These are phyloP conservation scores for Batillaria attramentaria DNA, from an alignment of 1,140 invertebrate genomes.

Conservation along the genomic window DNA sequence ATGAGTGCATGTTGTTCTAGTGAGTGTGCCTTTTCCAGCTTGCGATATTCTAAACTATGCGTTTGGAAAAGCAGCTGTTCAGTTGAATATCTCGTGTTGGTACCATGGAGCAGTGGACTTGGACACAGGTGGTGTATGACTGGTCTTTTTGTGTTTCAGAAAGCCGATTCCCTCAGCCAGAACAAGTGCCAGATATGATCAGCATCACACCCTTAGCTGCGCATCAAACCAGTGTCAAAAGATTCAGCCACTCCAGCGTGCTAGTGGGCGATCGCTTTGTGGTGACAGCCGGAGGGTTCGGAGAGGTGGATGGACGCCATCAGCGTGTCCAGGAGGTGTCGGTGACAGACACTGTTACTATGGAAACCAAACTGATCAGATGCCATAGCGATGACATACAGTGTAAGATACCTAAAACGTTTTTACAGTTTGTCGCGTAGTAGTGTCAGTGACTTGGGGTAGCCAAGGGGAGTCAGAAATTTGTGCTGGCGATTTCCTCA, in stretches of 20 bases:
- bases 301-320: slow-evolving; percentile 64
- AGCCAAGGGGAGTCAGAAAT: neutral
- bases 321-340: slow-evolving; percentile 59
- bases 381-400: slow-evolving; percentile 36
- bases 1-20: too few relatives aligned
- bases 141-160: neutral
- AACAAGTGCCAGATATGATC: neutral
- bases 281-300: slow-evolving; percentile 69
- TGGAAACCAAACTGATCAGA: slow-evolving; percentile 40
- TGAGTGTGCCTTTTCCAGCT: too few relatives aligned
- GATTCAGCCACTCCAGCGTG: slow-evolving; percentile 63
- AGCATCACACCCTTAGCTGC: neutral
- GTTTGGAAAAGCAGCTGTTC: too few relatives aligned
- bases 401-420: slow-evolving; percentile 38
- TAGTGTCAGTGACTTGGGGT: neutral
- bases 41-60: too few relatives aligned
- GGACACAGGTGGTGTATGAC: too few relatives aligned
- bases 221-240: slow-evolving; percentile 28
- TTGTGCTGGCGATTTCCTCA: too few relatives aligned
- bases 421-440: too few relatives aligned
- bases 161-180: neutral
- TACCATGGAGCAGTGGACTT: too few relatives aligned
- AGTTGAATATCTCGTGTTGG: too few relatives aligned
- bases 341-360: slow-evolving; percentile 47
- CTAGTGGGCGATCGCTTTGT: slow-evolving; percentile 38